phyloP scores from a whole-genome alignment of 2,797 vertebrate species.

The Buphagus erythrorhynchus region DNA sequence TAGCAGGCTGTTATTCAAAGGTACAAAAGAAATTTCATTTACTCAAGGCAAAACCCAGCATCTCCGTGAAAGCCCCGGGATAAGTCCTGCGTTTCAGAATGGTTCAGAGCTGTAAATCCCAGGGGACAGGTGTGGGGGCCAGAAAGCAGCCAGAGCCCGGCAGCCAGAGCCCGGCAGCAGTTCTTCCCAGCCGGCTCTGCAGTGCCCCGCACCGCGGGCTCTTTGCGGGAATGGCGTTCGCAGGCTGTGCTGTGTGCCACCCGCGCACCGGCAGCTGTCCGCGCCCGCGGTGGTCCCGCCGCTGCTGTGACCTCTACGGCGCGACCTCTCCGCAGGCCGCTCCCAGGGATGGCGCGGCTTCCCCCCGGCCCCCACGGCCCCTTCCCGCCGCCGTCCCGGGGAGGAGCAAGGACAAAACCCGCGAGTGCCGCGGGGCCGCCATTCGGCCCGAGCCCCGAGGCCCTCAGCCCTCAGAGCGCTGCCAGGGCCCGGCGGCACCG shows the following conservation, averaged over 20 bases:
- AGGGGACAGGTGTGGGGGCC: background rate
- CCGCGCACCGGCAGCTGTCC: background rate
- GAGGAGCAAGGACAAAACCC: background rate
- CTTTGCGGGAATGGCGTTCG: background rate
- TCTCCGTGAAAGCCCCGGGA: background rate
- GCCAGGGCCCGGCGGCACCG: background rate
- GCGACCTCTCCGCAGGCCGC: background rate
- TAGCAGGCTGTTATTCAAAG: background rate
- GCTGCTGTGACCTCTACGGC: background rate
- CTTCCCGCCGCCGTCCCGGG: background rate
- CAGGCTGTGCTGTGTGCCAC: background rate
- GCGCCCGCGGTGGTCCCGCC: background rate
- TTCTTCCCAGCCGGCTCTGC: background rate
- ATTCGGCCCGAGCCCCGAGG: background rate
- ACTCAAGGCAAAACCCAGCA: background rate
- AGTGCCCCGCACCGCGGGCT: background rate
- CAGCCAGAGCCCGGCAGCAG: background rate
- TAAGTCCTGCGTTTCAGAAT: background rate
- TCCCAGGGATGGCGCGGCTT: background rate
- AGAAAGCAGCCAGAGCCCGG: background rate
- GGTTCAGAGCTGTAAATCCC: background rate
- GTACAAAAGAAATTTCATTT: background rate
- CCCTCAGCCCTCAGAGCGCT: background rate
- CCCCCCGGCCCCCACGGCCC: background rate
- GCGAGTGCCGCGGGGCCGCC: background rate